These are phyloP conservation scores for Hyposoter dolosus DNA, from an alignment of 2,888 invertebrate species.

Conservation along the genomic window DNA sequence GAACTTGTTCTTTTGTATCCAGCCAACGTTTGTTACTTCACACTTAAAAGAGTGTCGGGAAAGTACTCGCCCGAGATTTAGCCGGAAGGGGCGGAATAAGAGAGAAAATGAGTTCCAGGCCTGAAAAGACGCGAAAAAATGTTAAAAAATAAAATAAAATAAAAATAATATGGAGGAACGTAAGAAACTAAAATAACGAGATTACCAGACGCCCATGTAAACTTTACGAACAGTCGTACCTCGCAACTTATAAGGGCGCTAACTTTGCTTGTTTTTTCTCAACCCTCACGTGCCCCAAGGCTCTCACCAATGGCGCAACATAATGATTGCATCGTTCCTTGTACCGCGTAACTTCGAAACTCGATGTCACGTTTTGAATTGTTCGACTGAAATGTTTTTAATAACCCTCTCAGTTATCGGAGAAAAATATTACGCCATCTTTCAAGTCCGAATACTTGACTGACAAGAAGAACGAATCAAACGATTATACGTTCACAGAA, in stretches of 20 bases:
- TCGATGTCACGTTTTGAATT: slow-evolving; percentile 13
- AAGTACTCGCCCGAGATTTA: slow-evolving; percentile 50
- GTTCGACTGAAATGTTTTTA: neutral
- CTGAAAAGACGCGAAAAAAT: slow-evolving; percentile 32
- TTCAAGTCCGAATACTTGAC: neutral
- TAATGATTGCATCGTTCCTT: slow-evolving; percentile 34
- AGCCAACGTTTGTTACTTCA: slow-evolving; percentile 62
- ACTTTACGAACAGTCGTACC: slow-evolving; percentile 41
- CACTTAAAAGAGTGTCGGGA: slow-evolving; percentile 57
- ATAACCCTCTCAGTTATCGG: neutral
- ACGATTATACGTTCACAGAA: neutral
- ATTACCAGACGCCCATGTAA: slow-evolving; percentile 34
- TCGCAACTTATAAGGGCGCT: slow-evolving; percentile 41
- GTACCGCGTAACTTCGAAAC: neutral
- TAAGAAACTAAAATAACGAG: slow-evolving; percentile 52
- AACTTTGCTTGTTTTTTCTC: slow-evolving; percentile 18
- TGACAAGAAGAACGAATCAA: neutral
- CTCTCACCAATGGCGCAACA: slow-evolving; percentile 23
- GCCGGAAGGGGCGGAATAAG: slow-evolving; percentile 26
- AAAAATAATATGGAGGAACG: neutral
- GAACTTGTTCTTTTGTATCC: slow-evolving; percentile 56
- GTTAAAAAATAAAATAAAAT: neutral
- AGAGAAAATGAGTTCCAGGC: slow-evolving; percentile 54
- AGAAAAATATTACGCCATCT: neutral
- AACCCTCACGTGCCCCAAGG: neutral